Base-by-base conservation (phyloP, 2,797 vertebrate species). In the Labroides dimidiatus region DNA sequence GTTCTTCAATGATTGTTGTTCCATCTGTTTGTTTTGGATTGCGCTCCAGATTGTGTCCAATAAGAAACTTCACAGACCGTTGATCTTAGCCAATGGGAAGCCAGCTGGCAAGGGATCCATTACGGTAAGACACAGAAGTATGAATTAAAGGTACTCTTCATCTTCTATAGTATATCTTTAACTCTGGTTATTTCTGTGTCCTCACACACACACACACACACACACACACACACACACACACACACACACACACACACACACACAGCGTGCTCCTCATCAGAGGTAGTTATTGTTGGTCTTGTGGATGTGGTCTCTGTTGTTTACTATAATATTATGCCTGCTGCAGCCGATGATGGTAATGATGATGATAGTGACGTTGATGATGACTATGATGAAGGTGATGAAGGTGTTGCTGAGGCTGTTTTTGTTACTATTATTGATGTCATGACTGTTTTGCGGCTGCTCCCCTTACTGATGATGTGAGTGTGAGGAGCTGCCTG, bases 21-120 rank as follows among this genome's bases (percentile, higher is more conserved):
- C 20, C 49, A 1, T 47, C 39, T 78, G 19, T 79, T 30, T 80
- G 33, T 71, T 20, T 71, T 60, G 56, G 48, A 63, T 72, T 67
- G 2, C 69, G 30, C 9, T 37, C 51, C 65, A 99, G 98, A 98
- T 99, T 1, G 97, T 99, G 84, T 99, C 98, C 85, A 98, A 97
- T 93, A 99, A 99, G 93, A 99, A 98, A 92, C 95, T 99, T 64
- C 95, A 96, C 51, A 90, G 95, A 78, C 94, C 95, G 4, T 93
- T 99, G 69, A 90, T 95, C 36, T 80, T 99, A 82, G 95, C 96
- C 84, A 99, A 98, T 48, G 96, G 96, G 81, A 99, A 98, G 69
- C 98, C 96, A 0, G 98, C 98, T 0, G 98, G 98, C 52, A 99
- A 99, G 84, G 97, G 98, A 77, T 91, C 94, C 84, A 96, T 99